Conservation (phyloP, 2,113 vertebrate species). For the Calyptommatus sinebrachiatus region DNA sequence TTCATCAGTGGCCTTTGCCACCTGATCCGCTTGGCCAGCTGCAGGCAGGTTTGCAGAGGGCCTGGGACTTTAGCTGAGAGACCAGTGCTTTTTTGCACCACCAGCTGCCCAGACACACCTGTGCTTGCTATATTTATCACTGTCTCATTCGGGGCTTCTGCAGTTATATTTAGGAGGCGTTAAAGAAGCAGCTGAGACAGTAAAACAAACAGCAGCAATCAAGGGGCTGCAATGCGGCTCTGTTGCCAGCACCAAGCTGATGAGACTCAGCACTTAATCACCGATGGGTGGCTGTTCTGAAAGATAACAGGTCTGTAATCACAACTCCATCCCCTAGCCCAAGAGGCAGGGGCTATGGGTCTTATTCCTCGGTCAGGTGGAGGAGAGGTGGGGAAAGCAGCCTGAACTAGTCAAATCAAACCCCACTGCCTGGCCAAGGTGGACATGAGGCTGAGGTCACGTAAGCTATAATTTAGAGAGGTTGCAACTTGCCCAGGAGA, state of each 20-base stretch:
- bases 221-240: constrained; percentile 15
- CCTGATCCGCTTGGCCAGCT: neutral
- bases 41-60: neutral
- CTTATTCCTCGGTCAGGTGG: neutral
- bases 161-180: neutral
- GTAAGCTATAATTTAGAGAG: neutral
- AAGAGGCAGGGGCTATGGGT: neutral
- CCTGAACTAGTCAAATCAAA: neutral
- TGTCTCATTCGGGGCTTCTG: constrained; percentile 19
- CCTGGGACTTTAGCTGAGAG: neutral
- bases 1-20: neutral
- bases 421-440: neutral
- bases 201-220: constrained; percentile 44
- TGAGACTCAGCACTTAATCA: constrained; percentile 38
- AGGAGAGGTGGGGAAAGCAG: neutral
- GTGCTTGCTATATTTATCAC: constrained; percentile 14
- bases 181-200: constrained; percentile 27
- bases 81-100: neutral
- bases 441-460: neutral
- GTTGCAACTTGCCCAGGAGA: too few relatives aligned
- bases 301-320: constrained; percentile 41
- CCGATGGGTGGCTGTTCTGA: constrained; percentile 37
- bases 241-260: constrained; percentile 34
- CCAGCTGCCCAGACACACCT: neutral
- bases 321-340: neutral